A percentile compares a stretch with the other conserved stretches of the same genome.
phyloP scores from a whole-genome alignment of 1,140 invertebrate genomes.

The Drusus annulatus region DNA sequence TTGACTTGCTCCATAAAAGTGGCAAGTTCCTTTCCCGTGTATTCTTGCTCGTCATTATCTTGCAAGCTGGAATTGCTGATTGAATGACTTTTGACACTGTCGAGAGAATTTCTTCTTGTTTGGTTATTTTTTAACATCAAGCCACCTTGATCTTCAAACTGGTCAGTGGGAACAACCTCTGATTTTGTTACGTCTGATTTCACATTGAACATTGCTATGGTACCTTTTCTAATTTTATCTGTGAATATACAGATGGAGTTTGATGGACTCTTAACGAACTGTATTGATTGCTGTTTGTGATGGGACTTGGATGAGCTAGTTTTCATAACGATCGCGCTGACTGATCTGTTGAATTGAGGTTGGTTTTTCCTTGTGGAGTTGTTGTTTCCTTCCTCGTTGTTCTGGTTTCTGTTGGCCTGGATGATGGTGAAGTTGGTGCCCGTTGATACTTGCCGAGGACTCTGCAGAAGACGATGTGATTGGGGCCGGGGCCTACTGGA shows the following conservation, averaged over 20 bases:
- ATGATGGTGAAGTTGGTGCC: constrained; percentile 36
- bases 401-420: constrained; percentile 2
- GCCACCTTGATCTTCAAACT: not conserved
- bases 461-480: not conserved
- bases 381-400: constrained; percentile 41
- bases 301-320: not conserved
- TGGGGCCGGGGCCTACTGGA: not conserved
- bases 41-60: constrained; percentile 78
- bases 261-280: not conserved
- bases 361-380: constrained; percentile 37
- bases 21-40: constrained; percentile 76
- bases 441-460: constrained; percentile 12
- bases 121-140: constrained; percentile 22
- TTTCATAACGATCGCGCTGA: constrained; percentile 32
- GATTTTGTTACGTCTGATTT: constrained; percentile 29
- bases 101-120: constrained; percentile 55
- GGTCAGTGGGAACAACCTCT: not conserved
- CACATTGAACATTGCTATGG: constrained; percentile 41
- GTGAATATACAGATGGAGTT: constrained; percentile 31
- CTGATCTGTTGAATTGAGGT: constrained; percentile 23
- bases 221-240: constrained; percentile 38
- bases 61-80: constrained; percentile 83
- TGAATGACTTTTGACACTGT: constrained; percentile 63
- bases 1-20: constrained; percentile 78
- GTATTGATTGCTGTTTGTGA: not conserved